Base-by-base conservation (phyloP, 92 coral and sea anemone genomes). In the Actinernus sp. region DNA sequence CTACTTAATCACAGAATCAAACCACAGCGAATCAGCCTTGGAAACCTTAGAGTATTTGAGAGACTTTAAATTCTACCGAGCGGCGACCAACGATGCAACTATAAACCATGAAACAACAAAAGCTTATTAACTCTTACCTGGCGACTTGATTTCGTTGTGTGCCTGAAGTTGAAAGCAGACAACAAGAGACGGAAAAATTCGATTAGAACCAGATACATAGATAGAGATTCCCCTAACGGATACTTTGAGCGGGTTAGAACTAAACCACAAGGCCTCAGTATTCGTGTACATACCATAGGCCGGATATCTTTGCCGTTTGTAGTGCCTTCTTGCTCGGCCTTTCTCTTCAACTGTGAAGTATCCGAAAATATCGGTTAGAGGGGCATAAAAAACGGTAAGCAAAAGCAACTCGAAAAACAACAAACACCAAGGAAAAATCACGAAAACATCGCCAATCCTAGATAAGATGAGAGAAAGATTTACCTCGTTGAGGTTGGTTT, bases 261-360 rank as follows among this genome's bases (percentile, higher is more conserved):
- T 9, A 8, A 45, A 29, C 43, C 18, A 26, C 0, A 68, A 28
- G 27, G 38, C 18, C 41, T 43, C 48, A 56, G 14, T 14, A 24
- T 27, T 39, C 43, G 68, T 56, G 63, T 55, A 57, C 88, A 64
- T 65, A 81, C 88, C 82, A 77, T 57, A 63, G 64, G 71, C 76
- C 72, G 76, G 44, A 6, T 48, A 56, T 45, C 66, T 73, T 74
- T 76, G 9, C 70, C 65, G 20, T 65, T 65, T 26, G 75, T 26
- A 26, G 55, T 26, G 49, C 72, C 69, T 55, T 69, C 87, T 55
- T 81, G 61, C 33, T 65, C 88, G 64, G 79, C 74, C 40, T 73
- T 81, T 73, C 88, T 72, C 79, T 81, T 81, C 82, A 81, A 81
- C 82, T 81, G 40, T 37, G 52, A 58, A 69, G 27, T 61, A 65